These are phyloP conservation scores for Podarcis cretensis DNA, from an alignment of 2,113 vertebrate genomes.

Conservation along the genomic window DNA sequence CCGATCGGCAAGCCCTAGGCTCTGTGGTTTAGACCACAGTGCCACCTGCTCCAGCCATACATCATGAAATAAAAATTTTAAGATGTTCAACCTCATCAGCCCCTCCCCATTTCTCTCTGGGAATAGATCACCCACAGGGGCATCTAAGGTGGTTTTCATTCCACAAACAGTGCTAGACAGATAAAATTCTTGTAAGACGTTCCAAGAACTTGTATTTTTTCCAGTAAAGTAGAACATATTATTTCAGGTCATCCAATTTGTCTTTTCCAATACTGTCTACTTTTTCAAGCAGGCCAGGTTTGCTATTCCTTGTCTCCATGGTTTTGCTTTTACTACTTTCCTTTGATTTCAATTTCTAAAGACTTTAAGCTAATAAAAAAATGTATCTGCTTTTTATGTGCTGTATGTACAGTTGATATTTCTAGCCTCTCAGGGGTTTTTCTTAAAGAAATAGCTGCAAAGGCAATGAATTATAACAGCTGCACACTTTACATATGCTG, in stretches of 20 bases:
- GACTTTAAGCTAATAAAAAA: neutral
- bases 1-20: no score
- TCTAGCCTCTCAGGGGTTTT: slow-evolving; percentile 11
- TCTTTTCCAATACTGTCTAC: rapidly evolving
- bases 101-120: neutral
- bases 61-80: neutral
- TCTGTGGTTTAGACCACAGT: no score
- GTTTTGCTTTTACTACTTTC: neutral
- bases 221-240: neutral
- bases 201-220: neutral
- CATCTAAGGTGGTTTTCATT: neutral
- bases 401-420: slow-evolving; percentile 14
- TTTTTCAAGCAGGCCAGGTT: neutral
- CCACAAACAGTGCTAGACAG: neutral
- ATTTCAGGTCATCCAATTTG: neutral
- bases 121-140: neutral
- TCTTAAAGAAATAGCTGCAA: neutral
- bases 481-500: slow-evolving; percentile 16
- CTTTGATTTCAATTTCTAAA: slow-evolving; percentile 25
- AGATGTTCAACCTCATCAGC: neutral
- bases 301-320: neutral
- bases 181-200: neutral
- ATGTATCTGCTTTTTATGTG: neutral
- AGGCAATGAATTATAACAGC: neutral
- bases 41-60: neutral